Evolutionary conservation across 1,140 invertebrate species (phyloP).

Genomic region (Trypoxylus dichotomus): DNA sequence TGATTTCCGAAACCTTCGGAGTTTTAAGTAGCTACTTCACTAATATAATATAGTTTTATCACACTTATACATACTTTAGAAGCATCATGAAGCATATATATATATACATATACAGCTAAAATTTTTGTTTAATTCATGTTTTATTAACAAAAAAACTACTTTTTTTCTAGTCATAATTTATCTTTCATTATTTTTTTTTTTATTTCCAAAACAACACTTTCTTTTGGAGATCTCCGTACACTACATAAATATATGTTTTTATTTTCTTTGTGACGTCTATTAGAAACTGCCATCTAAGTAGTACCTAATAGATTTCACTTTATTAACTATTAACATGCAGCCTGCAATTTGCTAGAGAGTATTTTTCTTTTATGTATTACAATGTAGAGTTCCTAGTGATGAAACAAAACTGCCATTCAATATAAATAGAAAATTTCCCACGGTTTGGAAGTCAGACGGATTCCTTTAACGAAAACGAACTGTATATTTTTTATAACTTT

Average conservation of each 20-base stretch:
- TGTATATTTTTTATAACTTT: conserved; percentile 29
- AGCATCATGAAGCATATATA: not conserved
- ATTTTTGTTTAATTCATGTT: not conserved
- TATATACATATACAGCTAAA: not conserved
- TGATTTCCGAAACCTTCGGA: not conserved
- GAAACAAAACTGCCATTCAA: conserved; percentile 19
- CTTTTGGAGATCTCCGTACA: not conserved
- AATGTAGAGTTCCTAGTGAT: conserved; percentile 1
- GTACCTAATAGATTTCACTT: not conserved
- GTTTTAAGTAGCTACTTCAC: not conserved
- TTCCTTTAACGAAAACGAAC: conserved; percentile 8
- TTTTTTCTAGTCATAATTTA: conserved; percentile 19
- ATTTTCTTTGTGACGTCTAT: not conserved
- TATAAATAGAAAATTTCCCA: not conserved
- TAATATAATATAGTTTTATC: not conserved
- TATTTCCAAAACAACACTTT: not conserved
- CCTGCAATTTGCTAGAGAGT: not conserved
- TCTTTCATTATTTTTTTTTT: not conserved
- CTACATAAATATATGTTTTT: not conserved
- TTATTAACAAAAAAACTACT: not conserved
- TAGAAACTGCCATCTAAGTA: not conserved
- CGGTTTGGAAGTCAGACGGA: not conserved
- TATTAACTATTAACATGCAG: not conserved
- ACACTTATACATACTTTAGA: not conserved
- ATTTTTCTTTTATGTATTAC: conserved; percentile 17